Base-by-base conservation (phyloP, 2,113 vertebrate genomes). In the Aphelocoma coerulescens region DNA sequence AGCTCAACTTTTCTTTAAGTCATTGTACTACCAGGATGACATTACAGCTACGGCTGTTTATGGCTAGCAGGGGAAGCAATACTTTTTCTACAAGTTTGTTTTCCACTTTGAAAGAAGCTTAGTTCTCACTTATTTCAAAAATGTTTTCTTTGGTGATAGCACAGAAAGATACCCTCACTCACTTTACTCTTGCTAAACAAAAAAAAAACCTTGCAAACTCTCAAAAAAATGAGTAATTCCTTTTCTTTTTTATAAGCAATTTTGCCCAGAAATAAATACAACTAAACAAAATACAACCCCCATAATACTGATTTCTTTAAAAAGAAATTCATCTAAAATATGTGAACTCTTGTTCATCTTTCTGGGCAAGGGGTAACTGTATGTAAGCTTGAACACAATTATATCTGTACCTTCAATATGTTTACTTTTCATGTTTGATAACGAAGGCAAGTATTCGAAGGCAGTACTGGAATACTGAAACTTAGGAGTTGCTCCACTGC, bases 201-300 rank as follows among this genome's bases (percentile, higher is more conserved):
- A 44, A 44, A 44, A 44, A 44, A 44, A 44, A 43, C 7, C 13
- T 65, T 52, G 28, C 4, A 6, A 89, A 41, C 48, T 67, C 43
- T 26, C 21, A 7, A 51, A 73, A 71, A 78, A 41, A 35, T 0
- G 0, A 51, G 15, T 26, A 30, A 48, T 21, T 54, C 5, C 7
- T 79, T 65, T 67, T 39, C 11, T 3, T 76, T 22, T 89, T 79
- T 48, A 33, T 35, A 37, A 85, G 24, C 8, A 49, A 61, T 20
- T 91, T 48, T 74, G 37, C 9, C 19, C 7, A 84, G 4, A 49
- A 77, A 41, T 32, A 77, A 87, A 43, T 10, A 49, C 3, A 3
- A 74, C 24, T n/a, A 41, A 77, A 46, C 15, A 61, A 19, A 81
- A 7, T 12, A 19, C 13, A 77, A 66, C 0, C 0, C 1, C 3